Percentiles rank a stretch among this genome's conserved stretches.
Evolutionary conservation across 2,888 invertebrate genomes (phyloP).

Genomic region (Heteromyza rotundicornis): DNA sequence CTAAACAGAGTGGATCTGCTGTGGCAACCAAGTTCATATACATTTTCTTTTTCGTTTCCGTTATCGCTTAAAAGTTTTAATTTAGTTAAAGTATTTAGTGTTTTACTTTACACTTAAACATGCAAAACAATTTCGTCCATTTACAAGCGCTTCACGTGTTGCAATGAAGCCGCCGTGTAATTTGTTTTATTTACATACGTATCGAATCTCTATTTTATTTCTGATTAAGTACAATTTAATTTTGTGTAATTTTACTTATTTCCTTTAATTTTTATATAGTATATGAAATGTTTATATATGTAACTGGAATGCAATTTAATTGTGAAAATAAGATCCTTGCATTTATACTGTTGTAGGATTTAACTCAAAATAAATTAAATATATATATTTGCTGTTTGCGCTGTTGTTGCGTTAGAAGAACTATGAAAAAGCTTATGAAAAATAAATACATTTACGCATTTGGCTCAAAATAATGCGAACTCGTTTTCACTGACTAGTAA

Average conservation of each 20-base stretch:
- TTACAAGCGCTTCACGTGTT: constrained; percentile 41
- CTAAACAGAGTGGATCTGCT: background rate
- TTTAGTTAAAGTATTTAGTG: constrained; percentile 9
- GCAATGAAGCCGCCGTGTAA: constrained; percentile 36
- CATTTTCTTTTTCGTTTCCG: constrained; percentile 21
- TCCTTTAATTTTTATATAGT: background rate
- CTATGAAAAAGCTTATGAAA: constrained; percentile 20
- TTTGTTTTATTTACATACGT: too few relatives aligned
- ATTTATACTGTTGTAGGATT: constrained; percentile 3
- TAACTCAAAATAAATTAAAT: background rate
- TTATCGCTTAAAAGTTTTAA: constrained; percentile 29
- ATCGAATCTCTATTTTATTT: constrained; percentile 23
- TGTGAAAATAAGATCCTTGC: background rate
- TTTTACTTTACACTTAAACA: background rate
- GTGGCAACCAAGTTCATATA: too few relatives aligned
- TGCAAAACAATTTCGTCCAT: constrained; percentile 49
- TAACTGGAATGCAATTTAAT: background rate
- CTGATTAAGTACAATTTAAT: constrained; percentile 33
- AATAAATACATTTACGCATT: constrained; percentile 39
- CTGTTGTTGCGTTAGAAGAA: constrained; percentile 8
- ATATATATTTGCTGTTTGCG: constrained; percentile 28
- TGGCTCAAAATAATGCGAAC: too few relatives aligned
- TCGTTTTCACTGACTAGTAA: too few relatives aligned
- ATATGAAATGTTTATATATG: background rate
- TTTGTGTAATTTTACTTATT: constrained; percentile 1